Conservation (phyloP, 2,888 invertebrate genomes). For the Metacarcinus magister region DNA sequence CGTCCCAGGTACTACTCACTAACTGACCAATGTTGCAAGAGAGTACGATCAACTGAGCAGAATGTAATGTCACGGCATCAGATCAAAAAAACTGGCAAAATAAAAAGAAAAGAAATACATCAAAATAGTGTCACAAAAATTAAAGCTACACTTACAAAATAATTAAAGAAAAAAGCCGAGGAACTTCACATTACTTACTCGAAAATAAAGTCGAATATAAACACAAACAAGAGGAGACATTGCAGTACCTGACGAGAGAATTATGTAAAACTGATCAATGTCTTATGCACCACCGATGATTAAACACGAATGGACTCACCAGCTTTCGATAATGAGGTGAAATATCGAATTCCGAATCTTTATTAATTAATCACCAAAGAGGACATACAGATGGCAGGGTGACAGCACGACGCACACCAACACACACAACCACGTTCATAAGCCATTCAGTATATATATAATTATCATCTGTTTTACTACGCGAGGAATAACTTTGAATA, state of each 20-base stretch:
- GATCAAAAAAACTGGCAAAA: too few species aligned
- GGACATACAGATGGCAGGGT: neutral
- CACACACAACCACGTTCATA: too few species aligned
- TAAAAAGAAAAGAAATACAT: too few species aligned
- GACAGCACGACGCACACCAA: neutral
- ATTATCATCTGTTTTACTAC: too few species aligned
- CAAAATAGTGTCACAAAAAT: too few species aligned
- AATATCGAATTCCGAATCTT: conserved; percentile 19
- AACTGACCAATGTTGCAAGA: too few species aligned
- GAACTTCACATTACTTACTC: neutral
- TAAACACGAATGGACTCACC: neutral
- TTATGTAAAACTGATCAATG: neutral
- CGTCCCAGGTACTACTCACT: too few species aligned
- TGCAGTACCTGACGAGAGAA: neutral
- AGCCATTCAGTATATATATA: too few species aligned
- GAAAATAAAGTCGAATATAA: neutral
- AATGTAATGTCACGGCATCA: too few species aligned
- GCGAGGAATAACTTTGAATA: too few species aligned
- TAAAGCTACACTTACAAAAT: too few species aligned
- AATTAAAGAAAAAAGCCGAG: neutral
- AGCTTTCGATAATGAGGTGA: neutral
- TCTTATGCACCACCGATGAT: neutral
- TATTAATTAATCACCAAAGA: neutral
- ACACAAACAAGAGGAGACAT: neutral
- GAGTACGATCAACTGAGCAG: too few species aligned